phyloP scores from a whole-genome alignment of 2,888 invertebrate species.

The Pandemis heparana region DNA sequence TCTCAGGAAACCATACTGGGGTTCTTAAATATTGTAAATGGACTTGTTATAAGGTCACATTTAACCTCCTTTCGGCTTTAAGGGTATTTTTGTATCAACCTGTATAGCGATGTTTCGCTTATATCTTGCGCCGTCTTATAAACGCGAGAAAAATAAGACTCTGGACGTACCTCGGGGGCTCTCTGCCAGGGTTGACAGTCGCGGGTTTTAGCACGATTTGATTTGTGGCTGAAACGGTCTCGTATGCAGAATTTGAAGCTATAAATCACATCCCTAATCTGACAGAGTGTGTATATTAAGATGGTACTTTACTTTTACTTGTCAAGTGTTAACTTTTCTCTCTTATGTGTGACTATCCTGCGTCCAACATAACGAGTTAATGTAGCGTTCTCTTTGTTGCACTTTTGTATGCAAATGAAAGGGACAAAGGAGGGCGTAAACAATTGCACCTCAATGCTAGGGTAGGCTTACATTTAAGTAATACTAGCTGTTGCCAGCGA shows the following conservation, averaged over 20 bases:
- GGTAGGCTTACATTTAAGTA: too few species aligned
- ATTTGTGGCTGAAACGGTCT: slow-evolving; percentile 61
- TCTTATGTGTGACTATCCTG: background rate
- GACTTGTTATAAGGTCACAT: too few species aligned
- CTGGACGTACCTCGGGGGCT: slow-evolving; percentile 60
- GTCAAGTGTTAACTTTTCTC: background rate
- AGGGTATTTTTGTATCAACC: too few species aligned
- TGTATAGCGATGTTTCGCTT: slow-evolving; percentile 4
- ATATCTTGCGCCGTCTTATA: slow-evolving; percentile 46
- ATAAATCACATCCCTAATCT: slow-evolving; percentile 38
- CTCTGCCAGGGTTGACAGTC: slow-evolving; percentile 62
- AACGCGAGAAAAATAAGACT: slow-evolving; percentile 66
- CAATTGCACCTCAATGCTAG: too few species aligned
- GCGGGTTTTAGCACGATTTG: slow-evolving; percentile 58
- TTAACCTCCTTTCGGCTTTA: too few species aligned
- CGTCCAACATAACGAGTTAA: too few species aligned
- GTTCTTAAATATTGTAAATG: too few species aligned
- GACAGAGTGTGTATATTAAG: slow-evolving; percentile 32
- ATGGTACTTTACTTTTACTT: background rate
- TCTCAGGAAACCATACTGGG: too few species aligned
- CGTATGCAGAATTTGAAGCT: slow-evolving; percentile 34
- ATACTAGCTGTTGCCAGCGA: too few species aligned
- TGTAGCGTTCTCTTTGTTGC: too few species aligned
- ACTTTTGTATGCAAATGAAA: too few species aligned
- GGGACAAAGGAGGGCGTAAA: too few species aligned